These are phyloP conservation scores for Xyliphius kryptos DNA, from an alignment of 2,113 vertebrate species.

Conservation along the genomic window DNA sequence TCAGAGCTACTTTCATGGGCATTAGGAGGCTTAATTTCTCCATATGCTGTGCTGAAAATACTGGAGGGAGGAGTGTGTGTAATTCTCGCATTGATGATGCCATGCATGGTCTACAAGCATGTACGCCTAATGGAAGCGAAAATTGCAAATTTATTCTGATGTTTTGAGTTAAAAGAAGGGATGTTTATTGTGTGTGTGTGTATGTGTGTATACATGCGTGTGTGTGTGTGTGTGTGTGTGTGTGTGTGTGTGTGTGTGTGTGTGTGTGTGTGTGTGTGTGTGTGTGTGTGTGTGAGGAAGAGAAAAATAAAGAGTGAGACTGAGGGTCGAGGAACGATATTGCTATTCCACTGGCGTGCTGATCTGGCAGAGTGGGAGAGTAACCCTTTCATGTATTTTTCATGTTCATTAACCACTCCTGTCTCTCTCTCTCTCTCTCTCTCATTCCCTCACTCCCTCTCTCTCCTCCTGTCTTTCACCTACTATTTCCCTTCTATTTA, in stretches of 20 bases:
- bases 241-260: neutral
- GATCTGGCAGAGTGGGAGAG: slow-evolving; percentile 29
- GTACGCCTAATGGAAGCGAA: too few relatives aligned
- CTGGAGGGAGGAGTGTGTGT: slow-evolving; percentile 5
- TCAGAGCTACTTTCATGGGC: slow-evolving; percentile 45
- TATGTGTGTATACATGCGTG: neutral
- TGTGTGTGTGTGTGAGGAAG: neutral
- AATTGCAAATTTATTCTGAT: neutral
- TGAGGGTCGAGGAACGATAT: slow-evolving; percentile 19
- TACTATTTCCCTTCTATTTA: neutral
- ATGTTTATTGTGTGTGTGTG: too few relatives aligned
- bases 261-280: too few relatives aligned
- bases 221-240: slow-evolving; percentile 19
- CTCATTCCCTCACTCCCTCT: slow-evolving; percentile 10
- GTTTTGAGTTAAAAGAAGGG: slow-evolving; percentile 11
- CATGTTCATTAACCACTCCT: slow-evolving; percentile 53
- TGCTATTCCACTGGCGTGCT: slow-evolving; percentile 40
- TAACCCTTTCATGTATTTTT: slow-evolving; percentile 60
- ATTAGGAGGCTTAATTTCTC: slow-evolving; percentile 46
- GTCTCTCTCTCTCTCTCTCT: slow-evolving; percentile 37
- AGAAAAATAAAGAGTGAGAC: neutral
- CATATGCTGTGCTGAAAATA: slow-evolving; percentile 33
- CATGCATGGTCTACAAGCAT: too few relatives aligned
- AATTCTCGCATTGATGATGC: too few relatives aligned
- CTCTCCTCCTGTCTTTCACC: slow-evolving; percentile 1